Base-by-base conservation (phyloP, 2,113 vertebrate species). In the Megalops atlanticus region DNA sequence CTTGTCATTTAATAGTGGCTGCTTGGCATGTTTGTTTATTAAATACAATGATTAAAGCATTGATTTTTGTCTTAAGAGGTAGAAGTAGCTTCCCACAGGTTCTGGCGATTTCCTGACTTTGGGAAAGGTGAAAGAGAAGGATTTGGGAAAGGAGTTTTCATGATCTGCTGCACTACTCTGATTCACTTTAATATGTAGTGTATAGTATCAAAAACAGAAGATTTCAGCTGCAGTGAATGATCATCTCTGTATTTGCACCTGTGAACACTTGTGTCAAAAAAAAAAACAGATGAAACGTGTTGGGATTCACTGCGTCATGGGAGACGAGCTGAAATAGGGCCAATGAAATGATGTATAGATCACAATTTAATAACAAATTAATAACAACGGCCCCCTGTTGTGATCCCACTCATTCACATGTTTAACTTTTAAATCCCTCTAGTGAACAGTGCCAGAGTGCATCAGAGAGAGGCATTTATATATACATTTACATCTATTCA, bases 271-370 rank as follows among this genome's bases (percentile, higher is more conserved):
- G 73, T 41, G 27, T 31, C 16, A 33, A 47, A 45, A 14, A 47
- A 45, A 14, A 52, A 76, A 31, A 21, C 16, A 3, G 16, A 77
- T 31, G 5, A n/a, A n/a, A n/a, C n/a, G n/a, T n/a, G n/a, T n/a
- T n/a, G n/a, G n/a, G n/a, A n/a, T n/a, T n/a, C n/a, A n/a, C n/a
- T n/a, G n/a, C n/a, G 41, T 14, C 49, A 11, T 27, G 0, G 11
- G 21, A 69, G 64, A 69, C 21, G 21, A 69, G 64, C 64, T 69
- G 40, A 3, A 24, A 16, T 18, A 41, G 43, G 73, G 5, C 15
- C 43, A n/a, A 74, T 74, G 24, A 21, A 74, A 41, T 43, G 40
- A 74, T 74, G 73, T 43, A 74, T 33, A 43, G 73, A 16, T 11
- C 41, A 11, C 27, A 5, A 24, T 43, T 43, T 74, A 24, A 41